Conservation (phyloP, 2,888 invertebrate genomes). For the Andrena fulva region DNA sequence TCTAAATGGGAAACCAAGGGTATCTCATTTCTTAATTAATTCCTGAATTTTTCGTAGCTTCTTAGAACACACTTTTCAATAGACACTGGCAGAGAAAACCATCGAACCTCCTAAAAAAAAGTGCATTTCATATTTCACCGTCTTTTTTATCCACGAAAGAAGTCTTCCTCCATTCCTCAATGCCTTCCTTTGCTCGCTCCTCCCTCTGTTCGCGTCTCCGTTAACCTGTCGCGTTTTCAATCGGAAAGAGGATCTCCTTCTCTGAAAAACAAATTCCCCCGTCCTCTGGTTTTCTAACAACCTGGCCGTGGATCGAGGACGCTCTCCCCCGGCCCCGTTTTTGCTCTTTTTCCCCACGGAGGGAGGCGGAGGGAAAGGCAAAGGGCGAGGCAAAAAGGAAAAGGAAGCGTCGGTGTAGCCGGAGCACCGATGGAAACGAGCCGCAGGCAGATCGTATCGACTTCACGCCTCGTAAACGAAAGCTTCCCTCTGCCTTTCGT, state of each 20-base stretch:
- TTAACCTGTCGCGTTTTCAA: slow-evolving; percentile 40
- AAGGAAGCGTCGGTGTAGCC: slow-evolving; percentile 12
- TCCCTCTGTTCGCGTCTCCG: background rate
- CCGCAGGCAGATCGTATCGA: slow-evolving; percentile 53
- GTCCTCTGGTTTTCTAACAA: slow-evolving; percentile 49
- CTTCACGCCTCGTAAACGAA: slow-evolving; percentile 63
- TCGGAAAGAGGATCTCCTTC: slow-evolving; percentile 24
- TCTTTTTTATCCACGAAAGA: slow-evolving; percentile 8
- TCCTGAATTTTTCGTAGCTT: background rate
- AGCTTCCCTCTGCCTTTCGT: slow-evolving; percentile 49
- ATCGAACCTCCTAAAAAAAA: background rate
- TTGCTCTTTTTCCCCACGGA: background rate
- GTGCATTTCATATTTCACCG: background rate
- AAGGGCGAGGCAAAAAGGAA: slow-evolving; percentile 26
- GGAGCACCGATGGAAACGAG: slow-evolving; percentile 48
- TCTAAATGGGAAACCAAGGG: background rate
- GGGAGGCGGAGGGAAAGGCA: background rate
- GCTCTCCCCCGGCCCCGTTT: background rate
- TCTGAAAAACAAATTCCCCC: slow-evolving; percentile 48
- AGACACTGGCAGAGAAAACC: background rate
- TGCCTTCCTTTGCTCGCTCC: background rate
- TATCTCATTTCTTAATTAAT: background rate
- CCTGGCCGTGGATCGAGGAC: slow-evolving; percentile 17
- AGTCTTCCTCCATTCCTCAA: background rate
- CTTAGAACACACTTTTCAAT: background rate